phyloP scores from a whole-genome alignment of 2,888 invertebrate species.

The Papilio protenor region DNA sequence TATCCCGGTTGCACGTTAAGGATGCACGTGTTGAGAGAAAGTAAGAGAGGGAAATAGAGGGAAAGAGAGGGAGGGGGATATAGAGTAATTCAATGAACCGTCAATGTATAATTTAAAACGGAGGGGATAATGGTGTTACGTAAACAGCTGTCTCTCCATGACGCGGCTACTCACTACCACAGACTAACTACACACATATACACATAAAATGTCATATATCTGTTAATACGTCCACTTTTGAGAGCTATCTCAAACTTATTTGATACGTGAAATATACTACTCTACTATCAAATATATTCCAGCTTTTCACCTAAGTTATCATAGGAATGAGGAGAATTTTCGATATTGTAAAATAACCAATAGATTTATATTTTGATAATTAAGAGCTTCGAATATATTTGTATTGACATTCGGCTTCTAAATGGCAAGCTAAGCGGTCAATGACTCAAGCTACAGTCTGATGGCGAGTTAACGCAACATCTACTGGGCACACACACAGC shows the following conservation, averaged over 20 bases:
- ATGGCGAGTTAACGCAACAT: neutral
- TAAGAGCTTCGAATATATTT: neutral
- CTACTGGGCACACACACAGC: neutral
- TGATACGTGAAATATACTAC: too few species aligned
- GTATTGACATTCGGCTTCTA: neutral
- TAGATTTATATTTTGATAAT: neutral
- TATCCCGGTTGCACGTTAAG: too few species aligned
- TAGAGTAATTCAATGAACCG: too few species aligned
- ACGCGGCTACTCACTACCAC: neutral
- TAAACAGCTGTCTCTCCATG: neutral
- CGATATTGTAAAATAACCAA: too few species aligned
- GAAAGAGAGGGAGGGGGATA: too few species aligned
- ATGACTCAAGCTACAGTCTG: neutral
- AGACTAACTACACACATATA: neutral
- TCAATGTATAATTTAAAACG: too few species aligned
- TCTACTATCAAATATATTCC: neutral
- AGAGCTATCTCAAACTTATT: too few species aligned
- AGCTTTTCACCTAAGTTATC: neutral
- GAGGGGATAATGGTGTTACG: neutral
- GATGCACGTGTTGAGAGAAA: too few species aligned
- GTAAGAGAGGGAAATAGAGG: too few species aligned
- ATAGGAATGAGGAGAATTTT: neutral
- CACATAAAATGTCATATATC: neutral
- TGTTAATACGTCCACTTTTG: neutral
- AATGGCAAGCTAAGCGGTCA: neutral